phyloP scores from a whole-genome alignment of 1,140 invertebrate genomes.

The Gryon sp. region DNA sequence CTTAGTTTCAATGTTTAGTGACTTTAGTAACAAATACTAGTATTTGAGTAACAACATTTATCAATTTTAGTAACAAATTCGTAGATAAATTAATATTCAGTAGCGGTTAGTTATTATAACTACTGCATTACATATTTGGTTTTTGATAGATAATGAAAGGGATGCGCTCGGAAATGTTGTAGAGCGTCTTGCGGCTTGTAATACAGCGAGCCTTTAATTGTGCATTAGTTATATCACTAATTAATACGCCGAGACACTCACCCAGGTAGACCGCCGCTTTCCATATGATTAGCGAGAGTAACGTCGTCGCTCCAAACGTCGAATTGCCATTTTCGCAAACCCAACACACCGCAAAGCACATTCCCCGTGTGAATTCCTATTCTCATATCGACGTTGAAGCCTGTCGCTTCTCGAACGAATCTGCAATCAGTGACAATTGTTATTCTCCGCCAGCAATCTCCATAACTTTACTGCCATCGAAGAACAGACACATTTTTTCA shows the following conservation, averaged over 20 bases:
- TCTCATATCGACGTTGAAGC: slow-evolving; percentile 95
- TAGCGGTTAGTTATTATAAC: too few relatives aligned
- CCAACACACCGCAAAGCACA: slow-evolving; percentile 97
- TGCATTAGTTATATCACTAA: slow-evolving; percentile 30
- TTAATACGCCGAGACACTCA: slow-evolving; percentile 79
- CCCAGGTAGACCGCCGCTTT: slow-evolving; percentile 96
- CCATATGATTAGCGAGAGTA: slow-evolving; percentile 98
- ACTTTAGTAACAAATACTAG: too few relatives aligned
- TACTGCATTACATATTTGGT: not conserved
- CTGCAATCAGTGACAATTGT: slow-evolving; percentile 78
- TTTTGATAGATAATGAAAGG: not conserved
- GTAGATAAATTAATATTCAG: too few relatives aligned
- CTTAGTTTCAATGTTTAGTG: too few relatives aligned
- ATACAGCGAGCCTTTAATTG: not conserved
- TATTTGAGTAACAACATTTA: too few relatives aligned
- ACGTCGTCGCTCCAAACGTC: slow-evolving; percentile 99
- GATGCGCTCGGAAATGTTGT: not conserved
- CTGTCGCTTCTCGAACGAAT: slow-evolving; percentile 91
- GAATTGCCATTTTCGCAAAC: slow-evolving; percentile 98
- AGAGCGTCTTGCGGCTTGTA: not conserved
- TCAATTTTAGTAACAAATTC: too few relatives aligned
- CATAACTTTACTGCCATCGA: slow-evolving; percentile 8
- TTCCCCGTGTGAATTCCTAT: slow-evolving; percentile 97
- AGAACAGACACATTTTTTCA: not conserved
- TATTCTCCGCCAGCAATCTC: not conserved